Evolutionary conservation across 2,888 invertebrate species (phyloP).

Genomic region (Pocota personata): DNA sequence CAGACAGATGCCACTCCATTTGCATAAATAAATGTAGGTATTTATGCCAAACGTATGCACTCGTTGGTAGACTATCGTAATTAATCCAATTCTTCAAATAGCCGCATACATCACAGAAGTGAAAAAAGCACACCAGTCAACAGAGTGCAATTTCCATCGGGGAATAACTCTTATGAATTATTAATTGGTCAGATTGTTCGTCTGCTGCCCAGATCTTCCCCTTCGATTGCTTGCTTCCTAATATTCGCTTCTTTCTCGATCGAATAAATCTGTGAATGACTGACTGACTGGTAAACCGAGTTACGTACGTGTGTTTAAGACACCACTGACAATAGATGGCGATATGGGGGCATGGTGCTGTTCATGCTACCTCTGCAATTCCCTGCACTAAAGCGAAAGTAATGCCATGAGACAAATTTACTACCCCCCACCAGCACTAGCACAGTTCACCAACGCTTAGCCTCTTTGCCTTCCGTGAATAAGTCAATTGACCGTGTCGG

Average conservation of each 20-base stretch:
- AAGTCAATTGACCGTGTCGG: conserved; percentile 52
- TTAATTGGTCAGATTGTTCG: conserved; percentile 24
- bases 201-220: neutral
- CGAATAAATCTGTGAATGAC: conserved; percentile 15
- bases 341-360: conserved; percentile 9
- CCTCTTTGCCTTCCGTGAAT: conserved; percentile 40
- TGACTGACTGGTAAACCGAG: conserved; percentile 3
- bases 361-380: conserved; percentile 15
- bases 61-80: conserved; percentile 21
- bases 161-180: conserved; percentile 49
- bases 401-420: conserved; percentile 37
- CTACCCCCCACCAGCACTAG: neutral
- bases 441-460: conserved; percentile 3
- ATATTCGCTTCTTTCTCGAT: conserved; percentile 7
- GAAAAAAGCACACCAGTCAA: conserved; percentile 19
- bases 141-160: conserved; percentile 14
- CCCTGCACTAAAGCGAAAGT: conserved; percentile 30
- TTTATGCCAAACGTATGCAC: neutral
- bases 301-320: neutral
- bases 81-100: conserved; percentile 26
- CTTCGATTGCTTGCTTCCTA: neutral
- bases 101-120: neutral
- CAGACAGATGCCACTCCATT: conserved; percentile 13
- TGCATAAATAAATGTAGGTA: neutral
- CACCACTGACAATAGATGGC: neutral